These are phyloP conservation scores for Apaloderma vittatum DNA, from an alignment of 2,113 vertebrate species.

Conservation along the genomic window DNA sequence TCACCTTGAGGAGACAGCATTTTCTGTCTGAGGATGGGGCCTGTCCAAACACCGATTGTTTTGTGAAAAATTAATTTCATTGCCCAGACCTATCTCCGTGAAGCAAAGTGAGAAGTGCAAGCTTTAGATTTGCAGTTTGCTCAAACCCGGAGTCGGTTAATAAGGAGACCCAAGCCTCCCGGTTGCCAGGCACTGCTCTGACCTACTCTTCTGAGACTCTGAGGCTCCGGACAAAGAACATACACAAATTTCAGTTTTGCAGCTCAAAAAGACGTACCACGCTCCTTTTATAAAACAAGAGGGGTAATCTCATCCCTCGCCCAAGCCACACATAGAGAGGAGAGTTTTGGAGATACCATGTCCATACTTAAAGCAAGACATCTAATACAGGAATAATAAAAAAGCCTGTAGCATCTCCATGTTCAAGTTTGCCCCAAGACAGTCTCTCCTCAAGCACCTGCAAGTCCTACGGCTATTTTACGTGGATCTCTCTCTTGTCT, in stretches of 20 bases:
- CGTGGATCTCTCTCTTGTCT: background rate
- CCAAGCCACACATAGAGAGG: background rate
- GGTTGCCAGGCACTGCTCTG: background rate
- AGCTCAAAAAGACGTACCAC: background rate
- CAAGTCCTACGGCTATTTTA: background rate
- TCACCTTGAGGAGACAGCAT: background rate
- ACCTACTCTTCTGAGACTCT: background rate
- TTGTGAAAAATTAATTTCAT: background rate
- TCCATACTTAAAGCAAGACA: background rate
- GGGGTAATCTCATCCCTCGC: background rate
- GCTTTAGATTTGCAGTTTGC: background rate
- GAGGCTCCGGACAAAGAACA: background rate
- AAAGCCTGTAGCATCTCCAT: background rate
- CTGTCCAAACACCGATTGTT: background rate
- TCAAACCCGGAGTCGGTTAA: background rate
- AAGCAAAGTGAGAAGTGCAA: background rate
- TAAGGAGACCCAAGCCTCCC: background rate
- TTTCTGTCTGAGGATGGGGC: background rate
- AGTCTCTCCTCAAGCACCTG: background rate
- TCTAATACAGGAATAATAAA: background rate
- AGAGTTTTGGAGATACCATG: background rate
- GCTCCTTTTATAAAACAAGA: background rate
- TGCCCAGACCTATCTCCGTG: background rate
- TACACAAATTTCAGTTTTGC: background rate
- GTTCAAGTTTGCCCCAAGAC: background rate